Percentiles rank a stretch among this genome's conserved stretches.
Conservation (phyloP, 2,113 vertebrate genomes). For the Ivindomyrus marchei region DNA sequence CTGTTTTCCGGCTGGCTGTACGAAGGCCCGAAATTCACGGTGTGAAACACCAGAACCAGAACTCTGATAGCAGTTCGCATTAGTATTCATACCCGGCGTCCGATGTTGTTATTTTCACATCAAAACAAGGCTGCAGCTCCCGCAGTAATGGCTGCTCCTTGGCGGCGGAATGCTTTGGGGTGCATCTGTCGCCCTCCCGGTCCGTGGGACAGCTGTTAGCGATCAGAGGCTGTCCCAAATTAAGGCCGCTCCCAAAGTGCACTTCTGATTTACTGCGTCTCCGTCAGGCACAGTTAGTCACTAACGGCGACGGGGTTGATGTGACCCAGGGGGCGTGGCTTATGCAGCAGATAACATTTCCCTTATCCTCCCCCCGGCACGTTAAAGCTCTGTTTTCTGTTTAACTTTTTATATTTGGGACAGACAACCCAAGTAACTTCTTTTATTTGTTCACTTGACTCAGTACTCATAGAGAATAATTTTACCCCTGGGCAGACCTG, state of each 20-base stretch:
- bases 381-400: background rate
- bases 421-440: background rate
- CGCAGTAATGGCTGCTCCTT: too few species aligned
- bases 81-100: background rate
- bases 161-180: background rate
- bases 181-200: background rate
- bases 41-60: background rate
- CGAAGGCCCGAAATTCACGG: background rate
- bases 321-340: constrained; percentile 53
- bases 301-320: constrained; percentile 49
- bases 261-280: constrained; percentile 47
- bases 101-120: background rate
- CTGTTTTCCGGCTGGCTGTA: background rate
- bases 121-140: background rate
- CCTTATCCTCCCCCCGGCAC: background rate
- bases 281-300: constrained; percentile 50
- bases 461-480: background rate
- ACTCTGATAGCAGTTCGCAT: background rate
- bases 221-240: background rate
- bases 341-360: background rate
- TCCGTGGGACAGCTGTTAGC: background rate
- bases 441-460: background rate
- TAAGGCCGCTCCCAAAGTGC: background rate
- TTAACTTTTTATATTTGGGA: background rate
- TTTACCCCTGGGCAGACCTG: background rate